Conservation (phyloP, 2,797 vertebrate species). For the Enteromius argenteus region DNA sequence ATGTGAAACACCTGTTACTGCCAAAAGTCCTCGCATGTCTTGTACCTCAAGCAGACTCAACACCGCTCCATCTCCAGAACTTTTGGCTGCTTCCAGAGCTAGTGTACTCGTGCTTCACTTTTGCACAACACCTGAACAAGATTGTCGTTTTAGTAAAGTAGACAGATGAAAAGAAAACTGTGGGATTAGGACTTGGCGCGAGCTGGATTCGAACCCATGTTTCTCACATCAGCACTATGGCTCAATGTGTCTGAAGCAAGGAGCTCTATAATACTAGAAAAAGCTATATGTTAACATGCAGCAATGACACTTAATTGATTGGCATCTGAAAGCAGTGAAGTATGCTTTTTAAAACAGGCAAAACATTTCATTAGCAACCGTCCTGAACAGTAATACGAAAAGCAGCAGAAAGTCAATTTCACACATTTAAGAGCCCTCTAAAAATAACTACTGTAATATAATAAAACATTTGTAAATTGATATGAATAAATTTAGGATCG, state of each 20-base stretch:
- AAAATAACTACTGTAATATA: neutral
- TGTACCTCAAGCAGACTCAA: slow-evolving; percentile 16
- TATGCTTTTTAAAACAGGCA: neutral
- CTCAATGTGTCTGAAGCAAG: neutral
- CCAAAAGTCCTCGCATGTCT: slow-evolving; percentile 42
- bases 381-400: neutral
- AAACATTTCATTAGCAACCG: neutral
- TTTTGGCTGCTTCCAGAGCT: slow-evolving; percentile 15
- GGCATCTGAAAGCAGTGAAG: neutral
- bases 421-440: neutral
- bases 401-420: neutral
- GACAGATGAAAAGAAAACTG: neutral
- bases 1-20: slow-evolving; percentile 56
- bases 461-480: neutral
- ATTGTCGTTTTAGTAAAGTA: neutral
- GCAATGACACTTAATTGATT: neutral
- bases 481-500: neutral
- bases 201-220: neutral
- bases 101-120: neutral
- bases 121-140: neutral
- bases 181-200: neutral
- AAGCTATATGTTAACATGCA: neutral
- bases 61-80: slow-evolving; percentile 28
- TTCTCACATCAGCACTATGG: neutral
- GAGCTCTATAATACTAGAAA: neutral